Evolutionary conservation across 1,140 invertebrate genomes (phyloP).

Genomic region (Cyphomyrmex costatus): DNA sequence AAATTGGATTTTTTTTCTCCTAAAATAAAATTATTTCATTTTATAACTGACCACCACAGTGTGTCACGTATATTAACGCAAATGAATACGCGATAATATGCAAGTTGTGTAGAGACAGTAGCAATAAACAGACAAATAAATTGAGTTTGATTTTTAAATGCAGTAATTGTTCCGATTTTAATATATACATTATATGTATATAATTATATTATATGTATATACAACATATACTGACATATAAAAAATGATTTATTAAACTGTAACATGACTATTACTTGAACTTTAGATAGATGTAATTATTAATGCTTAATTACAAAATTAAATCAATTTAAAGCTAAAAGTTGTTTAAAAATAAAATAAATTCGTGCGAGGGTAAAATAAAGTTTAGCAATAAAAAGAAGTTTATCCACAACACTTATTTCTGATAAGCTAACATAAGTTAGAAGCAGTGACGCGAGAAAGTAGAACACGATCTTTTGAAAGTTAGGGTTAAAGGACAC

Average conservation of each 20-base stretch:
- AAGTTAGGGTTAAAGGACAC: not conserved
- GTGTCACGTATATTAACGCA: not conserved
- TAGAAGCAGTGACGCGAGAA: not conserved
- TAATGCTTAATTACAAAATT: not conserved
- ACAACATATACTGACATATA: not conserved
- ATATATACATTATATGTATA: too few species aligned
- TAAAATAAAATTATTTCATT: not conserved
- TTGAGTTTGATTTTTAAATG: not conserved
- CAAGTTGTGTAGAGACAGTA: not conserved
- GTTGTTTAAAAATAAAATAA: not conserved
- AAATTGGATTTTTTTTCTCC: too few species aligned
- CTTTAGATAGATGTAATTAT: not conserved
- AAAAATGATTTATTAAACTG: not conserved
- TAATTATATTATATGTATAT: not conserved
- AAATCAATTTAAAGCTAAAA: not conserved
- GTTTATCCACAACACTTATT: slow-evolving; percentile 15
- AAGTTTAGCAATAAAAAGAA: slow-evolving; percentile 24
- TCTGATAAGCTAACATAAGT: slow-evolving; percentile 13
- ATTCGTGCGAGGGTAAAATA: not conserved
- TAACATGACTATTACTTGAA: not conserved
- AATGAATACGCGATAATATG: not conserved
- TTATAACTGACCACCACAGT: not conserved
- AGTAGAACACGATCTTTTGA: not conserved
- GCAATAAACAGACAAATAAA: not conserved
- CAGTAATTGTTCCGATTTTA: not conserved